Percentiles rank a stretch among this genome's conserved stretches.
phyloP scores from a whole-genome alignment of 1,140 invertebrate genomes.

The Dolichoris vasculosae region DNA sequence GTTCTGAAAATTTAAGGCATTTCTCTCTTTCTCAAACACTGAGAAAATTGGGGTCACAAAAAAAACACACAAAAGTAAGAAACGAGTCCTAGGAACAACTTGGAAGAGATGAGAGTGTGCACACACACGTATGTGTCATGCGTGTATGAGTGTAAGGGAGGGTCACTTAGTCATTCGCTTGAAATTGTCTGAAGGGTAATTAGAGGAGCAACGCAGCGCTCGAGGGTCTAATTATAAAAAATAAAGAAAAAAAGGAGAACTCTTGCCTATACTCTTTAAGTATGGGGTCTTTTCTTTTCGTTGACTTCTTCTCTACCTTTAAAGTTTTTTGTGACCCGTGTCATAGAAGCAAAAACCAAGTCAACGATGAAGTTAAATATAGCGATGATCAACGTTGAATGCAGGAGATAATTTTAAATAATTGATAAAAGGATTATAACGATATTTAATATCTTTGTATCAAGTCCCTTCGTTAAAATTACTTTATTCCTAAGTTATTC shows the following conservation, averaged over 20 bases:
- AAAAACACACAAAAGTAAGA: not conserved
- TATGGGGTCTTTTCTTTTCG: slow-evolving; percentile 11
- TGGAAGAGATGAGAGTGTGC: not conserved
- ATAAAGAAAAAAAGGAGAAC: slow-evolving; percentile 8
- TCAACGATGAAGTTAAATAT: no score
- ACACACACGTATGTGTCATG: not conserved
- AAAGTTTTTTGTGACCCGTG: not conserved
- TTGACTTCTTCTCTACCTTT: not conserved
- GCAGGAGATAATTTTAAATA: no score
- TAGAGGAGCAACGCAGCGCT: slow-evolving; percentile 71
- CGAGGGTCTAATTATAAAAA: slow-evolving; percentile 73
- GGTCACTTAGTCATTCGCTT: slow-evolving; percentile 61
- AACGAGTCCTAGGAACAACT: not conserved
- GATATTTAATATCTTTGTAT: no score
- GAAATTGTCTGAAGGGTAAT: slow-evolving; percentile 72
- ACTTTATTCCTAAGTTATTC: no score
- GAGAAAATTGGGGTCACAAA: slow-evolving; percentile 25
- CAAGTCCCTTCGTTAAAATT: no score
- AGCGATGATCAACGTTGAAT: no score
- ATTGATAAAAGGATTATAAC: no score
- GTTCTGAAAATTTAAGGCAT: slow-evolving; percentile 28
- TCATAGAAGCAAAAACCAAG: no score
- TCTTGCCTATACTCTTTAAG: not conserved
- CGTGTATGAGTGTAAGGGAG: not conserved
- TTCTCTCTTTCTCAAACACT: slow-evolving; percentile 1